phyloP scores from a whole-genome alignment of 2,113 vertebrate species.

The Hipposideros armiger region DNA sequence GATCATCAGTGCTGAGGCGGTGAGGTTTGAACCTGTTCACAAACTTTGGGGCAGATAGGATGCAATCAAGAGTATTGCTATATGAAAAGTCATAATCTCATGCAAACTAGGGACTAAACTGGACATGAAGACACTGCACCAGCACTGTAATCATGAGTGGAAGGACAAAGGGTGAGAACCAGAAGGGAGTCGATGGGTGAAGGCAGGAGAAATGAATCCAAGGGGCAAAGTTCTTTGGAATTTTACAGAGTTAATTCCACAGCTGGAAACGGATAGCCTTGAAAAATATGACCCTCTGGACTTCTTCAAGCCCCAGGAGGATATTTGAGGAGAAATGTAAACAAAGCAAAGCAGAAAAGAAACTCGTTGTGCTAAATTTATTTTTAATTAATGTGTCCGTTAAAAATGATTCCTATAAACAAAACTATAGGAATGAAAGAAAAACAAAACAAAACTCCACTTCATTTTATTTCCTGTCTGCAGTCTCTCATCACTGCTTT shows the following conservation, averaged over 20 bases:
- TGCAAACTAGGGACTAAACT: background rate
- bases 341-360: background rate
- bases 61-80: background rate
- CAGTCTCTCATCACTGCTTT: constrained; percentile 14
- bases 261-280: background rate
- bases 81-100: background rate
- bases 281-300: background rate
- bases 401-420: constrained; percentile 18
- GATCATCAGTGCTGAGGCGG: background rate
- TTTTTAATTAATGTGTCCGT: constrained; percentile 11
- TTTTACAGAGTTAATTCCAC: background rate
- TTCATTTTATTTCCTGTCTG: background rate
- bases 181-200: fast-evolving
- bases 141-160: fast-evolving
- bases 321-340: background rate
- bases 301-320: background rate
- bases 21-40: background rate
- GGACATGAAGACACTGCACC: fast-evolving
- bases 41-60: background rate
- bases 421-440: background rate
- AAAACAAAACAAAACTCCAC: background rate
- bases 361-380: background rate
- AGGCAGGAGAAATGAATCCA: background rate
- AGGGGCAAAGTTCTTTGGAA: background rate
- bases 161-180: fast-evolving